Evolutionary conservation across 2,797 vertebrate species (phyloP).

Genomic region (Phylloscopus collybita): DNA sequence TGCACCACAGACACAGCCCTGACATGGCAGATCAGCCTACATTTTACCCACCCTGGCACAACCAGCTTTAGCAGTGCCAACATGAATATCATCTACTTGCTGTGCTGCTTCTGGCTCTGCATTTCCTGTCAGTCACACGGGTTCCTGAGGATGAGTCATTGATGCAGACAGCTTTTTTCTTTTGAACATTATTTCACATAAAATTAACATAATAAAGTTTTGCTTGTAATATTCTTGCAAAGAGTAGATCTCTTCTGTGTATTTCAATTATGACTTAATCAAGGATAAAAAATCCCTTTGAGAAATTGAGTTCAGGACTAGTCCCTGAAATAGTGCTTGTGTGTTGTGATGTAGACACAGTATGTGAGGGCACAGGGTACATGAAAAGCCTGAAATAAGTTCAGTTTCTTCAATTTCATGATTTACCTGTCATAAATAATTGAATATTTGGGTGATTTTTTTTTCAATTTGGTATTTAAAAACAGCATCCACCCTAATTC

Average conservation of each 20-base stretch:
- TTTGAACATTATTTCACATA: background rate
- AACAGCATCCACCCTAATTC: background rate
- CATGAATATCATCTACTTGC: background rate
- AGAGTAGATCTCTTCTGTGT: background rate
- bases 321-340: background rate
- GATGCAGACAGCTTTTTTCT: background rate
- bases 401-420: background rate
- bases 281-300: background rate
- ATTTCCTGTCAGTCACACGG: background rate
- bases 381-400: background rate
- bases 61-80: background rate
- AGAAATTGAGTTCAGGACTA: background rate
- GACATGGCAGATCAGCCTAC: background rate
- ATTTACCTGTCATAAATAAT: background rate
- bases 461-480: background rate
- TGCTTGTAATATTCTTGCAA: background rate
- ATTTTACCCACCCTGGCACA: background rate
- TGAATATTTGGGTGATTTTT: background rate
- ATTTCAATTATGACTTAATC: background rate
- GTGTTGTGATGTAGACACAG: background rate
- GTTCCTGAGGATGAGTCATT: slow-evolving; percentile 17
- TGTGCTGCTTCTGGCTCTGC: background rate
- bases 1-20: background rate
- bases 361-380: background rate
- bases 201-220: background rate